A percentile compares a stretch with the other conserved stretches of the same genome.
Evolutionary conservation across 2,113 vertebrate species (phyloP).

Genomic region (Abramis brama): DNA sequence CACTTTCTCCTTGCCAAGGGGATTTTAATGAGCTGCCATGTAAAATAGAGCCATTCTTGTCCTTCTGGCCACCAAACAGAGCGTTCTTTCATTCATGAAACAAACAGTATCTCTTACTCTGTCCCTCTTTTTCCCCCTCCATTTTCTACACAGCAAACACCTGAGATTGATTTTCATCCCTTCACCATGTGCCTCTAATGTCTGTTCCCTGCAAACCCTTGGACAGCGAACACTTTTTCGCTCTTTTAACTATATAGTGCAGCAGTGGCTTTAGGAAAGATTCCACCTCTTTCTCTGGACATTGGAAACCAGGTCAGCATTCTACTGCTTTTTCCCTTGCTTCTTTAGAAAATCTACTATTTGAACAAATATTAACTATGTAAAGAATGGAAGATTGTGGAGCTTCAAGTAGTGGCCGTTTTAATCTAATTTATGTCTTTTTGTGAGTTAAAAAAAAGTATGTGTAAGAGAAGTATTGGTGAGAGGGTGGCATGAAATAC

Average conservation of each 20-base stretch:
- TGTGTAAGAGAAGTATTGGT: background rate
- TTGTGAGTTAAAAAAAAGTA: background rate
- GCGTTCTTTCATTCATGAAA: conserved; percentile 73
- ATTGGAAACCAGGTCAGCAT: conserved; percentile 67
- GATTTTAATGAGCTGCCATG: conserved; percentile 71
- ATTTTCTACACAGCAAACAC: conserved; percentile 56
- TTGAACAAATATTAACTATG: background rate
- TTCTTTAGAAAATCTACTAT: background rate
- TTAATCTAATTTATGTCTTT: background rate
- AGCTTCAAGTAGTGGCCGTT: background rate
- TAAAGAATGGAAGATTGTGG: background rate
- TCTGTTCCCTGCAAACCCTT: conserved; percentile 48
- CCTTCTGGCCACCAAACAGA: conserved; percentile 75
- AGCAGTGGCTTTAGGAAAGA: background rate
- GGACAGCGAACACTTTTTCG: conserved; percentile 31
- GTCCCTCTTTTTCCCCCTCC: conserved; percentile 49
- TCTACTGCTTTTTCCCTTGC: conserved; percentile 2
- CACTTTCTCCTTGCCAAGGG: conserved; percentile 59
- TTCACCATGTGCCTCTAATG: conserved; percentile 46
- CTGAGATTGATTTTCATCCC: conserved; percentile 58
- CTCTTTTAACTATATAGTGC: conserved; percentile 28
- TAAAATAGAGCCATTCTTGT: conserved; percentile 78
- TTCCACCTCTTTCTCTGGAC: conserved; percentile 31
- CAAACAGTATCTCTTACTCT: conserved; percentile 67
- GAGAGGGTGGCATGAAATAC: background rate